Percentiles rank a stretch among this genome's conserved stretches.
phyloP scores from a whole-genome alignment of 2,113 vertebrate species.

The Microcebus ravelobensis region DNA sequence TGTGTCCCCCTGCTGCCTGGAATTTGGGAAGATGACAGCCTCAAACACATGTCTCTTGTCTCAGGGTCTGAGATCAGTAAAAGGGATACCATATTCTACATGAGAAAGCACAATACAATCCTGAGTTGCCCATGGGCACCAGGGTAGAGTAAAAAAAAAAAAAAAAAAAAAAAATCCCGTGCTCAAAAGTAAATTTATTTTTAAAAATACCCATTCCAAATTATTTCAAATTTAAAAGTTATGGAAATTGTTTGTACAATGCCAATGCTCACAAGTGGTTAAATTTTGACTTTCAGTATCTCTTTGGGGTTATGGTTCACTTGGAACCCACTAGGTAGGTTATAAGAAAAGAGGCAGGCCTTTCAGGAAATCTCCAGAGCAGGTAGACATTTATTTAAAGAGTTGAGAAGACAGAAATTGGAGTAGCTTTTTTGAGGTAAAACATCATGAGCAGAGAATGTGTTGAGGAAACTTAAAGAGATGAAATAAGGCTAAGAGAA shows the following conservation, averaged over 20 bases:
- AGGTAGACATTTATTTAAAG: background rate
- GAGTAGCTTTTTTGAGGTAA: background rate
- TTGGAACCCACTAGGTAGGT: background rate
- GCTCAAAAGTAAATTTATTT: background rate
- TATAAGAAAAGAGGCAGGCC: background rate
- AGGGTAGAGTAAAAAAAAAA: background rate
- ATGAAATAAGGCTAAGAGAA: background rate
- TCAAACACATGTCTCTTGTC: background rate
- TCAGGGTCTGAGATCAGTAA: background rate
- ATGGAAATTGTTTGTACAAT: background rate
- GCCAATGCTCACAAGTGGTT: background rate
- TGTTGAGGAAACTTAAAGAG: background rate
- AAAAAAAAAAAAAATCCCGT: background rate
- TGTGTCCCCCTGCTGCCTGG: background rate
- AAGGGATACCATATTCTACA: background rate
- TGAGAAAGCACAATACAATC: background rate
- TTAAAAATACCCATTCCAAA: slow-evolving; percentile 1
- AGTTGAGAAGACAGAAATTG: slow-evolving; percentile 1
- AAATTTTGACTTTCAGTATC: background rate
- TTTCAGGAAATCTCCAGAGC: slow-evolving; percentile 25
- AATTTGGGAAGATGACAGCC: background rate
- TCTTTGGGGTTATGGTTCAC: background rate
- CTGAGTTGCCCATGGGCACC: background rate
- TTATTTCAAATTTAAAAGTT: slow-evolving; percentile 17
- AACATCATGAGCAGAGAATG: background rate